Base-by-base conservation (phyloP, 2,797 vertebrate species). In the Bradypodion pumilum region DNA sequence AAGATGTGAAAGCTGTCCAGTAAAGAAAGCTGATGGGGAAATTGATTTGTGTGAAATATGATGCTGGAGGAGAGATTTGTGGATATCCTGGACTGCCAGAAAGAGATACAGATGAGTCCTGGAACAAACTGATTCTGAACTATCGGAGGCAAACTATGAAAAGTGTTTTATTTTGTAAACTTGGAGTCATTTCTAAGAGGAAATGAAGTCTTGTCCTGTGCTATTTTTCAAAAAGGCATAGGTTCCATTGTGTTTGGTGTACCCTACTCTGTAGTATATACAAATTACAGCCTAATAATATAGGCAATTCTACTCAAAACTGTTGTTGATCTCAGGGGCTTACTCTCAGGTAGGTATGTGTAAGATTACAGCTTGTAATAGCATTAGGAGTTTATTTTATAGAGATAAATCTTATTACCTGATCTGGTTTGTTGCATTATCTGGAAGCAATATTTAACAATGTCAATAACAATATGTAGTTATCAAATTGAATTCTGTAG, bases 401-500 rank as follows among this genome's bases (percentile, higher is more conserved):
- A 44, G 3, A 66, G 10, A 83, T 77, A 70, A 60, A 83, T 44
- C n/a, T 69, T 56, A 66, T 35, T 46, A 63, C 56, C 19, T 60
- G 62, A 72, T 62, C 2, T 66, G 52, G 5, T 49, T 80, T 80
- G 44, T 25, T 42, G 27, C 59, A n/a, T 74, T 65, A 69, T 93
- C 92, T 92, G 79, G 60, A 72, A 69, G 10, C 5, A 25, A 56
- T 49, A 85, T 87, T 63, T 92, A 40, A 92, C 87, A 89, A 82
- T 80, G 62, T 56, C 44, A 63, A 83, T 87, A 87, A 42, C 16
- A 76, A 87, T 80, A 87, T 49, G 90, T 85, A 91, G 82, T 84
- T 66, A 83, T 62, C 74, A 44, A 75, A 87, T 81, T 5, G 89
- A 91, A 89, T 93, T 85, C 90, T 85, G 85, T 79, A 90, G 78